phyloP scores from a whole-genome alignment of 2,797 vertebrate genomes.

The Pampus argenteus region DNA sequence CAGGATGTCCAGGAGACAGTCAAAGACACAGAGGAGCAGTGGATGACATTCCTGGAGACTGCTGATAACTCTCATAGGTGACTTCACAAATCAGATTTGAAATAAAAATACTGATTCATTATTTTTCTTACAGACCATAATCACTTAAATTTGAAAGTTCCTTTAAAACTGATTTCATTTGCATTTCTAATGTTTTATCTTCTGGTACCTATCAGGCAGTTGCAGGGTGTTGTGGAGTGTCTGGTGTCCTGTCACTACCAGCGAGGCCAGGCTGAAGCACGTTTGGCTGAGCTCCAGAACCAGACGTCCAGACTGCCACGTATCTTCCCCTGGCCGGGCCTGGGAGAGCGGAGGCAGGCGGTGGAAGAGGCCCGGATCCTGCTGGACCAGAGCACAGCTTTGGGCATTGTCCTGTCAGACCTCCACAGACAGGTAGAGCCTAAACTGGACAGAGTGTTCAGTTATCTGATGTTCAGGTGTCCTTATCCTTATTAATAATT shows the following conservation, averaged over 20 bases:
- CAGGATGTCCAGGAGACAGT: constrained; percentile 61
- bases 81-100: too few relatives aligned
- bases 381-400: constrained; percentile 64
- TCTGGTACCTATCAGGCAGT: constrained; percentile 58
- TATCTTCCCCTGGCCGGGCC: constrained; percentile 84
- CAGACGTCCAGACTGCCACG: constrained; percentile 66
- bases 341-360: constrained; percentile 81
- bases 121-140: too few relatives aligned
- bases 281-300: constrained; percentile 73
- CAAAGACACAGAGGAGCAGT: constrained; percentile 66
- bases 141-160: not conserved
- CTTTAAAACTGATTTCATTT: not conserved
- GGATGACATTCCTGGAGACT: constrained; percentile 61
- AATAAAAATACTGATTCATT: too few relatives aligned
- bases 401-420: constrained; percentile 67
- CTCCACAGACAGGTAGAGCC: constrained; percentile 61
- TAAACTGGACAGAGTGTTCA: not conserved
- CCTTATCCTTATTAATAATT: too few relatives aligned
- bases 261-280: constrained; percentile 59
- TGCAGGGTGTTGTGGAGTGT: constrained; percentile 73
- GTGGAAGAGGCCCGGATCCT: constrained; percentile 75
- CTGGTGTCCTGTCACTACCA: constrained; percentile 69
- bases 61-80: too few relatives aligned
- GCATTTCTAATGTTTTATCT: not conserved
- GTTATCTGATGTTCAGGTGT: too few relatives aligned